Evolutionary conservation across 2,113 vertebrate genomes (phyloP).

Genomic region (Motacilla tschutschensis): DNA sequence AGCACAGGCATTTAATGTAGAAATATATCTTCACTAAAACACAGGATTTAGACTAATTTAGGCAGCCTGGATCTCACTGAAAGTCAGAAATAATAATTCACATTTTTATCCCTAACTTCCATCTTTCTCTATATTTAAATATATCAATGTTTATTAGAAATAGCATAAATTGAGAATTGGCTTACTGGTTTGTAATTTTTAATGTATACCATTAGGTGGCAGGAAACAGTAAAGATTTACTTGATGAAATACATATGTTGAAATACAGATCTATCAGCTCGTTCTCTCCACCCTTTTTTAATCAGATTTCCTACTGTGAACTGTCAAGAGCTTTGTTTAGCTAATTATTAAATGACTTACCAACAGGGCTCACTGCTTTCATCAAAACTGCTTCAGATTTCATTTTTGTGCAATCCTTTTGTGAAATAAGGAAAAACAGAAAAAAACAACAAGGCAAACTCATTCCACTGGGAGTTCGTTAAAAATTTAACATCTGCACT

Average conservation of each 20-base stretch:
- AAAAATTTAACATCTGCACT: background rate
- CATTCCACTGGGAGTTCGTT: background rate
- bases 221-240: slow-evolving; percentile 34
- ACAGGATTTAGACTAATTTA: background rate
- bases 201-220: slow-evolving; percentile 37
- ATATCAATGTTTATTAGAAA: background rate
- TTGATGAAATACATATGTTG: background rate
- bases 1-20: background rate
- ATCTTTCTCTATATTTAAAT: background rate
- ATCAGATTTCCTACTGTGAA: slow-evolving; percentile 11
- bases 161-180: background rate
- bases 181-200: background rate
- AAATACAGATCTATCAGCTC: slow-evolving; percentile 5
- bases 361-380: background rate
- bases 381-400: background rate
- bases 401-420: slow-evolving; percentile 5
- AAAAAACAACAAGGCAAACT: background rate
- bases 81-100: background rate
- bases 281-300: slow-evolving; percentile 15
- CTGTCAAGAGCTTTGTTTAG: slow-evolving; percentile 30
- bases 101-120: background rate
- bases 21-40: background rate
- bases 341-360: slow-evolving; percentile 22
- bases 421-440: background rate
- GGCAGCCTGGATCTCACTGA: background rate